Evolutionary conservation across 1,140 invertebrate species (phyloP).

Genomic region (Macrobrachium nipponense): DNA sequence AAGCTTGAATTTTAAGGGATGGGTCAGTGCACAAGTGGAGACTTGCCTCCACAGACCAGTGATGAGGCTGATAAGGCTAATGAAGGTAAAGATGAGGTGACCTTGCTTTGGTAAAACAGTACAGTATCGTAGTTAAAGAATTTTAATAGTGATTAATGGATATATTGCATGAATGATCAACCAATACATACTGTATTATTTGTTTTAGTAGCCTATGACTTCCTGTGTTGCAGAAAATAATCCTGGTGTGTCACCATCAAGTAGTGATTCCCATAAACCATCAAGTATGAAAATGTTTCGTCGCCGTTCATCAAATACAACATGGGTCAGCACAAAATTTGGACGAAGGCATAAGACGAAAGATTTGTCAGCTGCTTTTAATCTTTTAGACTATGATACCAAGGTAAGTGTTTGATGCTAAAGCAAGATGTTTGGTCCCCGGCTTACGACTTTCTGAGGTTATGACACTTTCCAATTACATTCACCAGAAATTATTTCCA

Average conservation of each 20-base stretch:
- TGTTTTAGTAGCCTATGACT: too few relatives aligned
- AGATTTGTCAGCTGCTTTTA: conserved; percentile 26
- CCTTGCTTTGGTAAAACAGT: too few relatives aligned
- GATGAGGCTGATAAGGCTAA: background rate
- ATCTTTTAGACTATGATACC: conserved; percentile 30
- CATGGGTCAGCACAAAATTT: background rate
- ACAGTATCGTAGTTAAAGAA: too few relatives aligned
- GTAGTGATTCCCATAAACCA: background rate
- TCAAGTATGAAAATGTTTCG: background rate
- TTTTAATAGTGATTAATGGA: background rate
- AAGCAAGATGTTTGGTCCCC: too few relatives aligned
- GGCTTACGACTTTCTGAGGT: too few relatives aligned
- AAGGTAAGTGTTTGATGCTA: background rate
- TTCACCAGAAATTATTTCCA: too few relatives aligned
- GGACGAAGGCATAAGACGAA: conserved; percentile 9
- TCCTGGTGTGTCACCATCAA: background rate
- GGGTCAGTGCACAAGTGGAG: conserved; percentile 37
- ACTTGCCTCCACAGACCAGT: background rate
- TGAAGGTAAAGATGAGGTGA: background rate
- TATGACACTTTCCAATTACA: too few relatives aligned
- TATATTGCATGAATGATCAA: background rate
- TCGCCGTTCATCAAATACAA: background rate
- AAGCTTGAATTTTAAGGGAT: background rate
- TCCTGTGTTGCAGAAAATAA: too few relatives aligned
- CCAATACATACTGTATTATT: too few relatives aligned